These are phyloP conservation scores for Alca torda DNA, from an alignment of 2,797 vertebrate genomes.

Conservation along the genomic window DNA sequence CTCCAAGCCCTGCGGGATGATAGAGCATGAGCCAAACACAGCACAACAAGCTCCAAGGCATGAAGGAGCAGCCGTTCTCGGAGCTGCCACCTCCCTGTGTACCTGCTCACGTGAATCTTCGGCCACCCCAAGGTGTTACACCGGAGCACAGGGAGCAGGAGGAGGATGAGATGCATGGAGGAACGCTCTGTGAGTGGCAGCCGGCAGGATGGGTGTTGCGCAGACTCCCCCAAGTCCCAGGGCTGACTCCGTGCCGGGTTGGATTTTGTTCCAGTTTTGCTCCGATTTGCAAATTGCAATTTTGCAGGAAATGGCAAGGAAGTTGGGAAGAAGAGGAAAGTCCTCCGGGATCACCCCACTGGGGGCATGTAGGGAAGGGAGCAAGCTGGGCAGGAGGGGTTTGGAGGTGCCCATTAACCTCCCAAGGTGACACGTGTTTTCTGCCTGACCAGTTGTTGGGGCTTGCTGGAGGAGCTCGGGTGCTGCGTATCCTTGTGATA, in stretches of 20 bases:
- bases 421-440: rapidly evolving
- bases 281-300: not conserved
- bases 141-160: rapidly evolving
- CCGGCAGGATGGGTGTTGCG: not conserved
- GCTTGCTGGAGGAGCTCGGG: not conserved
- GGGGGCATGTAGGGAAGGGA: not conserved
- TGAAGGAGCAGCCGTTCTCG: not conserved
- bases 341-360: not conserved
- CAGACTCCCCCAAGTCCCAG: not conserved
- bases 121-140: rapidly evolving
- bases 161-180: not conserved
- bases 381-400: rapidly evolving
- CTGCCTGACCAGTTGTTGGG: not conserved
- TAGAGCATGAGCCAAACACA: rapidly evolving
- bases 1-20: not conserved
- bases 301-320: not conserved
- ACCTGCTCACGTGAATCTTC: not conserved
- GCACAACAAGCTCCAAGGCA: not conserved
- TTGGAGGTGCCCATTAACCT: not conserved
- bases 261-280: rapidly evolving
- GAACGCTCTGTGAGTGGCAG: not conserved
- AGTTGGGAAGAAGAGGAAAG: not conserved
- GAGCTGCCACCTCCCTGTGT: not conserved
- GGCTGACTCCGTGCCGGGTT: rapidly evolving
- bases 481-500: rapidly evolving